These are phyloP conservation scores for Myrmecobius fasciatus DNA, from an alignment of 2,113 vertebrate species.

Conservation along the genomic window DNA sequence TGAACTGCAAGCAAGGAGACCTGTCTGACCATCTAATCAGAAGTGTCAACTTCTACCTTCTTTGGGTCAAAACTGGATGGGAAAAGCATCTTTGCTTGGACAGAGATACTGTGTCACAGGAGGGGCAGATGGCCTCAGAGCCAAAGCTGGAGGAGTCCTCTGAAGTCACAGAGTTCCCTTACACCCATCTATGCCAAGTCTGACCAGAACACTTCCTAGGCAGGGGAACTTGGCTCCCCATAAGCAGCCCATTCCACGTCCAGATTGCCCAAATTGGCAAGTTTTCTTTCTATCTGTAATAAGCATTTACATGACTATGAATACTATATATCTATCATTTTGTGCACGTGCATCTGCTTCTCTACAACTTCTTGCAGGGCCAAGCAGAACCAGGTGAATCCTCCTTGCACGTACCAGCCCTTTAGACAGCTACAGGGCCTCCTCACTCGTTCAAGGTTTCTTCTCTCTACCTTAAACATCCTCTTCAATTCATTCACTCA, in stretches of 20 bases:
- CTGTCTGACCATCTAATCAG: neutral
- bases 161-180: neutral
- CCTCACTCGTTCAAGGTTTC: neutral
- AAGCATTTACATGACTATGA: neutral
- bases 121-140: neutral
- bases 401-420: neutral
- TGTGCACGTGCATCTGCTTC: neutral
- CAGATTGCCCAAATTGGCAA: neutral
- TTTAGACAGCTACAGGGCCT: no score
- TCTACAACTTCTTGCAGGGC: neutral
- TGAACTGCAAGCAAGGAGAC: neutral
- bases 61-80: neutral
- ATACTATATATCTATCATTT: neutral
- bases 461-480: neutral
- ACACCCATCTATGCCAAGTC: neutral
- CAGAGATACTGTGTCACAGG: neutral
- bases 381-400: neutral
- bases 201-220: neutral
- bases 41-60: neutral
- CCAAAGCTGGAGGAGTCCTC: neutral
- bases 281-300: neutral
- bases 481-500: neutral
- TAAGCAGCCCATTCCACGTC: neutral
- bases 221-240: neutral
- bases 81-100: neutral